Evolutionary conservation across 2,797 vertebrate species (phyloP).

Genomic region (Pseudomugil tenellus): DNA sequence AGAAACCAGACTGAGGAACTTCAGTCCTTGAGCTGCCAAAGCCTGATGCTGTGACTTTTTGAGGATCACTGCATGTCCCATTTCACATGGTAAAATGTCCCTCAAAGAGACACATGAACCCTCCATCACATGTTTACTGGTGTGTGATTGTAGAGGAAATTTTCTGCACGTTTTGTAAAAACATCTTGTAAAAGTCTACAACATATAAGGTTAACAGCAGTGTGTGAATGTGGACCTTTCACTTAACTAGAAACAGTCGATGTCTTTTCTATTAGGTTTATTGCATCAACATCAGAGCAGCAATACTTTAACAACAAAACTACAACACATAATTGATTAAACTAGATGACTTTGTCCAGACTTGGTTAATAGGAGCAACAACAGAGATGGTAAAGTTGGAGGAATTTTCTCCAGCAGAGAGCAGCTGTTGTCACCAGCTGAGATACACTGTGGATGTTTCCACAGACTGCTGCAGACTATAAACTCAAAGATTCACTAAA

Average conservation of each 20-base stretch:
- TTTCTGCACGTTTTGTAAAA: background rate
- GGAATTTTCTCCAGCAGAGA: slow-evolving; percentile 39
- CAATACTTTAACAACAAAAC: background rate
- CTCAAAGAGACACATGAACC: no score
- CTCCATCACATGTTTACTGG: no score
- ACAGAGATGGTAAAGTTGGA: slow-evolving; percentile 25
- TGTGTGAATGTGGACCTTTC: background rate
- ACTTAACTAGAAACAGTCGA: background rate
- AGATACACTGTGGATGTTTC: slow-evolving; percentile 16
- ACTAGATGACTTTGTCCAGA: background rate
- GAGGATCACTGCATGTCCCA: no score
- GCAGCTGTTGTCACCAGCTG: slow-evolving; percentile 57
- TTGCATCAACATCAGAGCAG: background rate
- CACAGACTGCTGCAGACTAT: slow-evolving; percentile 22
- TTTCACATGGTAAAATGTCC: no score
- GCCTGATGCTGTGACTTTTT: no score
- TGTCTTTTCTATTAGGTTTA: background rate
- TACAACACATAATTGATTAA: background rate
- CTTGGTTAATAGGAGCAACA: background rate
- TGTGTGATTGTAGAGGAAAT: no score
- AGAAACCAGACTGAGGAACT: no score
- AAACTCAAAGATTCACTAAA: slow-evolving; percentile 5
- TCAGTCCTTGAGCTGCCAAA: no score
- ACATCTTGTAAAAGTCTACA: no score
- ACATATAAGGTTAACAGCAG: background rate